These are phyloP conservation scores for Chalcis sispes DNA, from an alignment of 2,888 invertebrate species.

Conservation along the genomic window DNA sequence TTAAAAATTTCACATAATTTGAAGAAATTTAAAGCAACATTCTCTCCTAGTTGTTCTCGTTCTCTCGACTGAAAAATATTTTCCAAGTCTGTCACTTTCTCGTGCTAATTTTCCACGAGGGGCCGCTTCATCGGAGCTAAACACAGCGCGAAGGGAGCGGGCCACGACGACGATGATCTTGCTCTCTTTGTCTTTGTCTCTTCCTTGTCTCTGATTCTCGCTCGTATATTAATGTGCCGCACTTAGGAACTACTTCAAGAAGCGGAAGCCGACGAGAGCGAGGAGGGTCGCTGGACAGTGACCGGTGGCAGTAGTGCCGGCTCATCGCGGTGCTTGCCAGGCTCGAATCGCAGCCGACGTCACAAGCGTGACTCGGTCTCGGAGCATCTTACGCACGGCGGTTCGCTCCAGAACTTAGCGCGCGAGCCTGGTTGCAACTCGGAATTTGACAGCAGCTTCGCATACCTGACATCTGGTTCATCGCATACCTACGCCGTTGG, in stretches of 20 bases:
- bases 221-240: neutral
- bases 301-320: constrained; percentile 61
- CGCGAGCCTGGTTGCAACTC: constrained; percentile 74
- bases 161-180: too few relatives aligned
- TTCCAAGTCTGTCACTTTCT: too few relatives aligned
- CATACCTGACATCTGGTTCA: constrained; percentile 66
- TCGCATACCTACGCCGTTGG: constrained; percentile 54
- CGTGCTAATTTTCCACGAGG: too few relatives aligned
- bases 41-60: too few relatives aligned
- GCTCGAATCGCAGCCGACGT: constrained; percentile 73
- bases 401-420: constrained; percentile 79
- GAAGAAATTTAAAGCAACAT: too few relatives aligned
- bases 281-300: constrained; percentile 74
- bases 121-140: too few relatives aligned
- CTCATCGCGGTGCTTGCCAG: constrained; percentile 70
- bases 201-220: neutral
- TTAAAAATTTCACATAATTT: too few relatives aligned
- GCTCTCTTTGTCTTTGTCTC: neutral
- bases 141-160: too few relatives aligned
- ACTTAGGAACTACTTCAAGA: constrained; percentile 85
- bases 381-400: constrained; percentile 78
- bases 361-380: constrained; percentile 77
- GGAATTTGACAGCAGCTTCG: constrained; percentile 71
- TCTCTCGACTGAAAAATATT: too few relatives aligned
- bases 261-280: constrained; percentile 85